These are phyloP conservation scores for Apaloderma vittatum DNA, from an alignment of 2,113 vertebrate genomes.

Conservation along the genomic window DNA sequence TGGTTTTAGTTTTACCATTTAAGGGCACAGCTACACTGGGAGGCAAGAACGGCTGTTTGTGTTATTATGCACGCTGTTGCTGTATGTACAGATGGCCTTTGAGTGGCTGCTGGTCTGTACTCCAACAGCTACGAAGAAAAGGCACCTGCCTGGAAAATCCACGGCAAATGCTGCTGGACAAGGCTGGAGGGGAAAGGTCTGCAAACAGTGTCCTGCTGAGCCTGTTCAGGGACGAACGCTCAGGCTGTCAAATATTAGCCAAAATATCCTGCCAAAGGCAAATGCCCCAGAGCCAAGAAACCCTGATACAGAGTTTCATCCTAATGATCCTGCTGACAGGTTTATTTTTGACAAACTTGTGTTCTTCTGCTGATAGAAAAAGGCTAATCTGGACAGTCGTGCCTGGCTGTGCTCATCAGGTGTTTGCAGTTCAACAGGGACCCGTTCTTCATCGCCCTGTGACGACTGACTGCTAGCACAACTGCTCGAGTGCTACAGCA, in stretches of 20 bases:
- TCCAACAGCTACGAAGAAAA: not conserved
- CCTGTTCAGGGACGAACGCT: not conserved
- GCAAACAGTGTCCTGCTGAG: not conserved
- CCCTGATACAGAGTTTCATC: accelerated
- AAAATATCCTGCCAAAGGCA: not conserved
- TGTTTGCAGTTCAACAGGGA: not conserved
- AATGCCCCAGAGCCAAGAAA: not conserved
- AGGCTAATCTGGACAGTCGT: not conserved
- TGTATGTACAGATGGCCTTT: accelerated
- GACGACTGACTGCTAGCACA: accelerated
- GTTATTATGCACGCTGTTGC: accelerated
- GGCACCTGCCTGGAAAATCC: not conserved
- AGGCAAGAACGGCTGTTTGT: accelerated
- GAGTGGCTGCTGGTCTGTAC: not conserved
- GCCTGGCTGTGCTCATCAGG: not conserved
- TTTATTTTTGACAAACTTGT: not conserved
- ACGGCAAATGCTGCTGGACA: accelerated
- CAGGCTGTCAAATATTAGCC: not conserved
- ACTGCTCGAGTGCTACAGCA: not conserved
- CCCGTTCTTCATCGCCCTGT: accelerated
- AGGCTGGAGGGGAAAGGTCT: not conserved
- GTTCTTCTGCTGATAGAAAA: not conserved
- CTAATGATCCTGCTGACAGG: not conserved
- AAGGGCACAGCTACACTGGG: not conserved
- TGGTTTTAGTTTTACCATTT: not conserved